Conservation (phyloP, 2,888 invertebrate species). For the Mimumesa dahlbomi region DNA sequence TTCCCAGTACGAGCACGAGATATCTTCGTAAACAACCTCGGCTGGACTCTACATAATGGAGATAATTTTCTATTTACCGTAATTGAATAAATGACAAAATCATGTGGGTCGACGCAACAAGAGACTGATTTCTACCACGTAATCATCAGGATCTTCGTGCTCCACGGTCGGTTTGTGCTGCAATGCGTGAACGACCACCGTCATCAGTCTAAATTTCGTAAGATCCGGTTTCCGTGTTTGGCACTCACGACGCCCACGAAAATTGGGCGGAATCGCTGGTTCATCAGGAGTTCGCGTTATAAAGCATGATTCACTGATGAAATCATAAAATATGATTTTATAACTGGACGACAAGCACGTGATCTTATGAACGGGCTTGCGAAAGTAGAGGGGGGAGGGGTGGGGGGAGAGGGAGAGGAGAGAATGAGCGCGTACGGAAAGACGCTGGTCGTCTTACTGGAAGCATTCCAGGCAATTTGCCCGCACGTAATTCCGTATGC, state of each 20-base stretch:
- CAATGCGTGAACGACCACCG: not conserved
- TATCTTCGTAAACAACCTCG: too few species aligned
- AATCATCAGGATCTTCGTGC: not conserved
- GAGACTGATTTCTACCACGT: not conserved
- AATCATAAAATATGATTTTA: not conserved
- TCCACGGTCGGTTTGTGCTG: not conserved
- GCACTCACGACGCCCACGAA: not conserved
- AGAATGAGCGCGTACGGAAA: not conserved
- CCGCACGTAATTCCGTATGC: slow-evolving; percentile 46
- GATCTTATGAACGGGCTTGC: too few species aligned
- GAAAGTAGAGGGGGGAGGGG: too few species aligned
- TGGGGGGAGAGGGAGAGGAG: not conserved
- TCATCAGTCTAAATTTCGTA: not conserved
- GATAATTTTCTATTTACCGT: slow-evolving; percentile 8
- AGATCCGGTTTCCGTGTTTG: slow-evolving; percentile 5
- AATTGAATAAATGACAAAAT: slow-evolving; percentile 14
- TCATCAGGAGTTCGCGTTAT: not conserved
- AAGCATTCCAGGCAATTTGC: slow-evolving; percentile 55
- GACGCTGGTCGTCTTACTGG: slow-evolving; percentile 31
- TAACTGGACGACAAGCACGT: not conserved
- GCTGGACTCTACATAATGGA: too few species aligned
- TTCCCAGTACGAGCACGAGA: not conserved
- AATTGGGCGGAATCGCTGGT: not conserved
- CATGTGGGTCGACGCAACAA: slow-evolving; percentile 12
- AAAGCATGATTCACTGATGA: not conserved